Conservation (phyloP, 2,113 vertebrate genomes). For the Semicossyphus pulcher region DNA sequence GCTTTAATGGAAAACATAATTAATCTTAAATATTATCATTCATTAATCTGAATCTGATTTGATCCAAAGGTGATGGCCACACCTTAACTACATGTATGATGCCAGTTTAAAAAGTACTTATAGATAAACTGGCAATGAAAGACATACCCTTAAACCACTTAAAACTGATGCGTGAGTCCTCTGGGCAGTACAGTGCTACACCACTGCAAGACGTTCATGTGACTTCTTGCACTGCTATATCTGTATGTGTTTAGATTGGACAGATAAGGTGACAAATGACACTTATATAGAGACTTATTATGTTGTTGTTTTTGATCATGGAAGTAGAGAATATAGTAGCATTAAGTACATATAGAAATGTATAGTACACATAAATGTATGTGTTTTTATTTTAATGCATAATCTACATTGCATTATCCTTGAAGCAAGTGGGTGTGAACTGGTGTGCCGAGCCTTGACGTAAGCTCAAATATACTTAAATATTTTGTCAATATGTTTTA, state of each 20-base stretch:
- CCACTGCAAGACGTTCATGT: conserved; percentile 25
- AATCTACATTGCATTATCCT: conserved; percentile 32
- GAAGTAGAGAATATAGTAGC: conserved; percentile 62
- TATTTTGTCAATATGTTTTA: conserved; percentile 42
- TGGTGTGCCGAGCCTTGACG: conserved; percentile 24
- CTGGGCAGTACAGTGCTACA: no score
- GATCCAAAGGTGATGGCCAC: not conserved
- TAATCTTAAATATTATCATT: not conserved
- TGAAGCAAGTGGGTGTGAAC: conserved; percentile 15
- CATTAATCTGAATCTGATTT: conserved; percentile 11
- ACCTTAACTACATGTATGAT: not conserved
- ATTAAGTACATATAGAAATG: conserved; percentile 69
- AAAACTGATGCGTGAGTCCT: no score
- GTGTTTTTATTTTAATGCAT: conserved; percentile 38
- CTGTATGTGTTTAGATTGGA: conserved; percentile 34
- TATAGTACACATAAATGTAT: conserved; percentile 40
- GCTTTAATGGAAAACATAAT: not conserved
- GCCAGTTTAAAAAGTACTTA: not conserved
- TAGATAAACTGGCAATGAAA: conserved; percentile 3
- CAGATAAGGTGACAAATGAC: not conserved
- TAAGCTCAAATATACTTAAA: conserved; percentile 48
- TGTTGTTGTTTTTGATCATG: conserved; percentile 39
- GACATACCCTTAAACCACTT: not conserved
- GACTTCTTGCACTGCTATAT: conserved; percentile 18
- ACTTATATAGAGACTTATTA: conserved; percentile 31